Evolutionary conservation across 2,888 invertebrate genomes (phyloP), one percentile per base, ranked within the genome.

Genomic region (Drosophila anceps): DNA sequence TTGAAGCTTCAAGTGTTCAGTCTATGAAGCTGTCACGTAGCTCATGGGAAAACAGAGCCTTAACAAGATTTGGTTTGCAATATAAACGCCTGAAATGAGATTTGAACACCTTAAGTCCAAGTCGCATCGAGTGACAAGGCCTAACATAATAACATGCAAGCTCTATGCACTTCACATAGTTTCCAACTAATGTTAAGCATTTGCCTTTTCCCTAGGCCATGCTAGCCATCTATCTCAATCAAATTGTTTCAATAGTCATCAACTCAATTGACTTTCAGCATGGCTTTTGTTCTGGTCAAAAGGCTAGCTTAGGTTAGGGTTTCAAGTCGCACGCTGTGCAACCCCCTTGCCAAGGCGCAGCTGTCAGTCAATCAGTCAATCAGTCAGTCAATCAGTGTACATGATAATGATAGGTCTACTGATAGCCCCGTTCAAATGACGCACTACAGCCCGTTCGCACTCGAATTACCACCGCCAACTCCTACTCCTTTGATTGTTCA

Each of bases 381-480:
- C 54, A 64, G 48, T 73, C 73, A 74, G 75, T 64, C 74, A 76
- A 67, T 67, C 76, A 62, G 79, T 59, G 62, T 64, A 69, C 74
- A 79, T 77, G 67, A 69, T 76, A 78, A 78, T 76, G 79, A 76
- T 78, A 69, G 73, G 44, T 44, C 44, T 39, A 66, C 66, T 62
- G 76, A 73, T 73, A 55, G 77, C 39, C 53, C 43, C 61, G 37
- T 43, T 44, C 44, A 74, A 53, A 70, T 65, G 48, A 65, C 61
- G 59, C 58, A 59, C 68, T 64, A 43, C 39, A 24, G 9, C 33
- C 27, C 13, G 46, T n/a, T 4, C 59, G 55, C 54, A 48, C 48
- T 48, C 48, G 48, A 48, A 48, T 48, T 48, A n/a, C 20, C 31
- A n/a, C 20, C 31, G 13, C 46, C 44, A 18, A n/a, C 18, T 33